These are phyloP conservation scores for Aselliscus stoliczkanus DNA, from an alignment of 2,797 vertebrate species.

Conservation along the genomic window DNA sequence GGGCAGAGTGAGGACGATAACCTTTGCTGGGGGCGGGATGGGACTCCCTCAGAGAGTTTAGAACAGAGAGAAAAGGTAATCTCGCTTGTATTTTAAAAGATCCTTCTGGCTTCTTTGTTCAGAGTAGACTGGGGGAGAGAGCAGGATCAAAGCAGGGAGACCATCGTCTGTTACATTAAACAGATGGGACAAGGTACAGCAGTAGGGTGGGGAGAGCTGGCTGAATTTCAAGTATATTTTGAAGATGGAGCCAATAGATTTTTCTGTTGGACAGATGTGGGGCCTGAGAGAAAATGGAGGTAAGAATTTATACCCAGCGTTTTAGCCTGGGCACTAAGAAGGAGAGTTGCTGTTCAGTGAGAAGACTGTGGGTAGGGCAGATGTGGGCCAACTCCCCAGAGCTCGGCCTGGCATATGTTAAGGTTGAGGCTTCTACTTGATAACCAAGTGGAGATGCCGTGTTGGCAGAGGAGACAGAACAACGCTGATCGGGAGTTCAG, in stretches of 20 bases:
- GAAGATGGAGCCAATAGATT: background rate
- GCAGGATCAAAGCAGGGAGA: background rate
- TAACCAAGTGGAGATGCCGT: rapidly evolving
- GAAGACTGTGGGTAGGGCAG: background rate
- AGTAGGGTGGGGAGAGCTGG: background rate
- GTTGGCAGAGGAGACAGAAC: background rate
- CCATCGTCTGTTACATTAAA: background rate
- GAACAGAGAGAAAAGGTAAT: background rate
- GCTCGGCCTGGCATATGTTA: background rate
- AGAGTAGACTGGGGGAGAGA: background rate
- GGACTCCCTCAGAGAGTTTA: background rate
- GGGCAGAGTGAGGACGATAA: background rate
- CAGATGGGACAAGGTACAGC: background rate
- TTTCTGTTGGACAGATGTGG: background rate
- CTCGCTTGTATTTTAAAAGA: background rate
- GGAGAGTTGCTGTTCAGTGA: background rate
- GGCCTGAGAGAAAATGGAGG: background rate
- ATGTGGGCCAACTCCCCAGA: background rate
- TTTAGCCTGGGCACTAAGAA: background rate
- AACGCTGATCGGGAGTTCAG: background rate
- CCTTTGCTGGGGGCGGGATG: background rate
- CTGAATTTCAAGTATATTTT: background rate
- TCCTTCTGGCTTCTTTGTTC: background rate
- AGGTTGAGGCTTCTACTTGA: background rate
- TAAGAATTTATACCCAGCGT: background rate